Conservation (phyloP, 2,888 invertebrate species). For the Drosophila niveifrons region DNA sequence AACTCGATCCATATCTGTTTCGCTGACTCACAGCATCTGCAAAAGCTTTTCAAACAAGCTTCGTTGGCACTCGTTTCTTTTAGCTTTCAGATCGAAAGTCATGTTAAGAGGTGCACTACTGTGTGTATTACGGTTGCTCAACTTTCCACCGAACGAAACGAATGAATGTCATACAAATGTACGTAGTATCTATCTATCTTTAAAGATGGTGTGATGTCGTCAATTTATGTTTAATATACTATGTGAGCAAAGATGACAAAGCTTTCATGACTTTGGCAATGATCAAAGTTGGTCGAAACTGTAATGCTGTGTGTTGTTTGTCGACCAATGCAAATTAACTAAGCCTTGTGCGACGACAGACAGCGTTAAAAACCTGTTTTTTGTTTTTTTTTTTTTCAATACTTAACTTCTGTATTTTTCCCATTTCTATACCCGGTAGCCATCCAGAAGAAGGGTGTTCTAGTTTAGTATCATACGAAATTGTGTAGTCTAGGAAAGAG, state of each 20-base stretch:
- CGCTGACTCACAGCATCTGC: background rate
- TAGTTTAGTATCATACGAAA: background rate
- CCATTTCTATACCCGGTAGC: background rate
- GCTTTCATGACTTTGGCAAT: conserved; percentile 22
- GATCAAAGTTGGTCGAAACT: conserved; percentile 25
- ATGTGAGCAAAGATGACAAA: background rate
- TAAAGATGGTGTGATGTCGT: background rate
- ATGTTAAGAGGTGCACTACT: conserved; percentile 1
- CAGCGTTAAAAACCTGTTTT: conserved; percentile 42
- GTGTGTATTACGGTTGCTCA: background rate
- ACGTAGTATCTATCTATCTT: background rate
- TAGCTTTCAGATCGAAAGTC: conserved; percentile 6
- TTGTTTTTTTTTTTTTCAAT: too few species aligned
- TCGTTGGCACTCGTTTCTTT: background rate
- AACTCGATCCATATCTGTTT: background rate
- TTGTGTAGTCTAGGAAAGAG: background rate
- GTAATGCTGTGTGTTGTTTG: conserved; percentile 9
- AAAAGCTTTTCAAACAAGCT: conserved; percentile 18
- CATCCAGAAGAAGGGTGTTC: background rate
- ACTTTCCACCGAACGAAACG: background rate
- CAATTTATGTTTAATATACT: background rate
- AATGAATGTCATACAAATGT: too few species aligned
- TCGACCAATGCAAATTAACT: conserved; percentile 52
- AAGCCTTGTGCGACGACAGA: conserved; percentile 34
- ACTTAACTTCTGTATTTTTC: conserved; percentile 21